Evolutionary conservation across 2,113 vertebrate genomes (phyloP).

Genomic region (Megaptera novaeangliae): DNA sequence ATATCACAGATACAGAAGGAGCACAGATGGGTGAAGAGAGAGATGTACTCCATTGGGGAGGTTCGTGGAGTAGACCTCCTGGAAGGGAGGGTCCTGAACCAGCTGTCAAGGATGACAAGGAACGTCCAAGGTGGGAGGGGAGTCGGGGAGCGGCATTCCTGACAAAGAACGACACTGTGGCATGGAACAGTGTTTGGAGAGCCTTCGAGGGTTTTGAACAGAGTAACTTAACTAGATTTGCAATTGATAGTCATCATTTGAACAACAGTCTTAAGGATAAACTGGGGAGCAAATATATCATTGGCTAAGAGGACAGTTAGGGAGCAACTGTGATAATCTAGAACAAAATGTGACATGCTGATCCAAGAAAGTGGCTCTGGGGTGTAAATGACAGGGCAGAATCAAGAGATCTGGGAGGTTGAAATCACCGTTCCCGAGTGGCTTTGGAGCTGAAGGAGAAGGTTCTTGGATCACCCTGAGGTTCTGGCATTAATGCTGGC

Average conservation of each 20-base stretch:
- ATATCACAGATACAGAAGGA: not conserved
- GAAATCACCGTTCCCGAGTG: rapidly evolving
- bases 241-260: not conserved
- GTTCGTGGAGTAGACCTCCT: not conserved
- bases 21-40: not conserved
- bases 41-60: not conserved
- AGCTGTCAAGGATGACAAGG: not conserved
- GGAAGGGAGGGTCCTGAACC: not conserved
- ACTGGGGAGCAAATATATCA: no score
- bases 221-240: not conserved
- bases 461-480: not conserved
- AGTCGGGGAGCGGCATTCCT: no score
- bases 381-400: not conserved
- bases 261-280: not conserved
- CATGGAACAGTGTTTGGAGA: not conserved
- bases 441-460: not conserved
- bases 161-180: not conserved
- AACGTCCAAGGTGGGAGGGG: not conserved
- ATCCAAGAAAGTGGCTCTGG: not conserved
- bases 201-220: not conserved
- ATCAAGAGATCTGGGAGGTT: not conserved
- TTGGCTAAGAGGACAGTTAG: not conserved
- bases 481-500: not conserved
- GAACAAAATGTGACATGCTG: not conserved
- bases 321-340: not conserved